Evolutionary conservation across 2,888 invertebrate genomes (phyloP), one percentile per base, ranked within the genome.

Genomic region (Hypselothyrea guttata): DNA sequence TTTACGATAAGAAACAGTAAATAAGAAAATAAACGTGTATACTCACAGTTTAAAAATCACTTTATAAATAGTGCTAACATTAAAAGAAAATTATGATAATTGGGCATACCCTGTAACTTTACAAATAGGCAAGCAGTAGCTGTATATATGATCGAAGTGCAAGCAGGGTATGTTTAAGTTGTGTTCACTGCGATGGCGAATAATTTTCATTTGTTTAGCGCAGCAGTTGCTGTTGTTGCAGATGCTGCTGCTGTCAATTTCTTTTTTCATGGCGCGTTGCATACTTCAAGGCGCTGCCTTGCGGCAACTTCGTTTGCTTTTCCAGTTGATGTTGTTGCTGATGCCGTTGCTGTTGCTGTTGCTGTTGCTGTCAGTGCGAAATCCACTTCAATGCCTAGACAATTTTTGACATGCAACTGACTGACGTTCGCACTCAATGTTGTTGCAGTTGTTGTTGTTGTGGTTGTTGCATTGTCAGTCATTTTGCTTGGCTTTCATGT

Each of bases 361-460:
- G 16, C 8, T 33, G 30, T n/a, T 46, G 38, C 7, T 30, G 45
- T 74, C 75, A 59, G 40, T 35, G 56, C 41, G 34, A 64, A 66
- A 79, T 83, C 71, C 74, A 71, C 63, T 77, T 55, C 71, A 72
- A 72, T 60, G 61, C 37, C 48, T 35, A 44, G 34, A 63, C 71
- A 68, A 45, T 62, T 67, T 22, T 56, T 74, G 77, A 75, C 75
- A 71, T 57, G 63, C 66, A 65, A 61, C 81, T 75, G 84, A 79
- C 81, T 79, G 79, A 47, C 65, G 64, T 62, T 68, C 63, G 40
- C 11, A 3, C 35, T 35, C 38, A 4, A 12, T 37, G 16, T 45
- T 44, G 22, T 15, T 15, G 35, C 31, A 46, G n/a, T 7, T 30
- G 4, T 8, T 16, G 4, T 16, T 18, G 15, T 9, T 58, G 56